A percentile compares a stretch with the other conserved stretches of the same genome.
Evolutionary conservation across 2,888 invertebrate genomes (phyloP).

Genomic region (Calameuta idolon): DNA sequence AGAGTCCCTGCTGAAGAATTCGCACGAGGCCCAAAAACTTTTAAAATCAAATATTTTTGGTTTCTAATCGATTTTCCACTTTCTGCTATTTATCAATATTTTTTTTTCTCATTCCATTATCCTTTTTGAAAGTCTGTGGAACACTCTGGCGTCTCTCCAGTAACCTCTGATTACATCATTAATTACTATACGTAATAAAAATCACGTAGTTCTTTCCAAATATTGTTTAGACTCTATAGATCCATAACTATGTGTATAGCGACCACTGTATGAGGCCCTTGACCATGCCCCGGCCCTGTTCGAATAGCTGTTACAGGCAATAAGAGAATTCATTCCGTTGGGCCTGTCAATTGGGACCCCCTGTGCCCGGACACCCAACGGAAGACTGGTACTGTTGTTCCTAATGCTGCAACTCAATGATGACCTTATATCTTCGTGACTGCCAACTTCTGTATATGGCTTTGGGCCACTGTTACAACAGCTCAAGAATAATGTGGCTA

Average conservation of each 20-base stretch:
- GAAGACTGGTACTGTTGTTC: constrained; percentile 43
- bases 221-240: constrained; percentile 65
- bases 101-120: background rate
- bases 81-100: background rate
- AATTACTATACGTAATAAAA: background rate
- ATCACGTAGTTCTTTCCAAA: constrained; percentile 63
- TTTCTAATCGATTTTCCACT: background rate
- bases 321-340: constrained; percentile 80
- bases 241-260: constrained; percentile 72
- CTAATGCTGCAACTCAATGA: constrained; percentile 55
- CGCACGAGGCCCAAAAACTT: background rate
- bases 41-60: background rate
- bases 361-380: constrained; percentile 47
- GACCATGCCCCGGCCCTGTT: constrained; percentile 73
- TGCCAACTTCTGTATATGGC: constrained; percentile 62
- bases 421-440: constrained; percentile 50
- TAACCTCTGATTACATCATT: background rate
- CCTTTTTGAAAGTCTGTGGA: background rate
- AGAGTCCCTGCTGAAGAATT: background rate
- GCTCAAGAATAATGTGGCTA: constrained; percentile 62
- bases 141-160: background rate
- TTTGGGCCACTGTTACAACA: constrained; percentile 57
- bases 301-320: constrained; percentile 82
- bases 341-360: constrained; percentile 76
- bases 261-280: constrained; percentile 68